Evolutionary conservation across 2,113 vertebrate genomes (phyloP), one percentile per base, ranked within the genome.

Genomic region (Paedocypris sp.): DNA sequence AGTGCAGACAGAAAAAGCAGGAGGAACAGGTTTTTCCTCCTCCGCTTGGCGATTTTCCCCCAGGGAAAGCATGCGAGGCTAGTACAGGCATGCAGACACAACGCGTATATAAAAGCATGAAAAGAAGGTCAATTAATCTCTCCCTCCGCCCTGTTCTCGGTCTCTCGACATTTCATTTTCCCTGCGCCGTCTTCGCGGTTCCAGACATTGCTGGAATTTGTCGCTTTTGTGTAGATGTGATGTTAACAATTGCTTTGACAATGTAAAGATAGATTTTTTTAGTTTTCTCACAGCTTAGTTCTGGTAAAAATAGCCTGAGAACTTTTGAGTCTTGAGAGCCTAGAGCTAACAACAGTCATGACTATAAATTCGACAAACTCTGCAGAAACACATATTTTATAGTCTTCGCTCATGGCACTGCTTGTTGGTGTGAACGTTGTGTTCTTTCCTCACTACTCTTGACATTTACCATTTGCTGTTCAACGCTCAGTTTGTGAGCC

Each of bases 31-130:
- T 70, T 60, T 73, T 12, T 57, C 79, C 74, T 80, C 79, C 65
- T 28, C 73, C 65, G 57, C 60, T 1, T 69, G 51, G 53, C 58
- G 1, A 68, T 53, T 43, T 41, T 28, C 46, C 53, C 68, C 68
- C 71, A 42, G 50, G 74, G 64, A 66, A 73, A 56, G 43, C 61
- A 62, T 62, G 64, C 60, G 72, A 52, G 75, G 60, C 73, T 73
- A 73, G 70, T 82, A 74, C 69, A 54, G 68, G 76, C 71, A 82
- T 72, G 78, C 75, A 78, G 76, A 76, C 73, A 76, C 74, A 77
- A 72, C 74, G 75, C 74, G 59, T 25, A n/a, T n/a, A 72, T 66
- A 76, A 78, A 78, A 80, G 73, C 74, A 77, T 70, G 72, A 77
- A 79, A 80, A 38, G 48, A 56, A 15, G 61, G 53, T 26, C 58